These are phyloP conservation scores for Mesembrinibis cayennensis DNA, from an alignment of 2,113 vertebrate genomes.

Conservation along the genomic window DNA sequence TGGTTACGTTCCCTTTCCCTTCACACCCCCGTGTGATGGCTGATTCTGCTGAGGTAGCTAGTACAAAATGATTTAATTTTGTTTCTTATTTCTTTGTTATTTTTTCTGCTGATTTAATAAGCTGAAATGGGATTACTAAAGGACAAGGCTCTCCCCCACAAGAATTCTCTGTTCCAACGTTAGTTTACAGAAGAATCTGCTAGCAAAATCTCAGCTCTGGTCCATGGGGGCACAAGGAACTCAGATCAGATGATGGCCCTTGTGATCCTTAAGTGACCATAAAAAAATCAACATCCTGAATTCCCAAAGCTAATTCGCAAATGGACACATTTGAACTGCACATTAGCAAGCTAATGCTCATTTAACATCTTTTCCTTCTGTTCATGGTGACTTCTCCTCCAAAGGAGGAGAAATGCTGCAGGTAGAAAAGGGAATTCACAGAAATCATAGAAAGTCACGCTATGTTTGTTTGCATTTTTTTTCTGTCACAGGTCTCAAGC, in stretches of 20 bases:
- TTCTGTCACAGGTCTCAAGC: neutral
- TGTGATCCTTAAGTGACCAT: neutral
- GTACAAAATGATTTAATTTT: neutral
- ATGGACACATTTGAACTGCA: neutral
- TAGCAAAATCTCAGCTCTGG: neutral
- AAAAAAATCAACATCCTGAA: neutral
- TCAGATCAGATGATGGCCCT: neutral
- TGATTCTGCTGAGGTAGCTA: neutral
- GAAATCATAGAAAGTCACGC: neutral
- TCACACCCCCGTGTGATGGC: neutral
- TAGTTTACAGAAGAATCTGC: neutral
- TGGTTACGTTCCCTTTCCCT: neutral
- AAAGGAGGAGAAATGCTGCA: neutral
- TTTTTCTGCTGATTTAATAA: conserved; percentile 7
- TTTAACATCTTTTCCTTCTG: conserved; percentile 8
- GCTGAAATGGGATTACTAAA: neutral
- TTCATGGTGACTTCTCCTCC: neutral
- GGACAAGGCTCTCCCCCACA: neutral
- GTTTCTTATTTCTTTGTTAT: neutral
- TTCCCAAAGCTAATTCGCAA: conserved; percentile 4
- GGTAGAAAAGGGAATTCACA: neutral
- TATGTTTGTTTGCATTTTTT: neutral
- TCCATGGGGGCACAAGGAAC: neutral
- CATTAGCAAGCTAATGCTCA: neutral
- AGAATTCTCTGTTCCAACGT: neutral